These are phyloP conservation scores for Idris sp. DNA, from an alignment of 1,140 invertebrate species.

Conservation along the genomic window DNA sequence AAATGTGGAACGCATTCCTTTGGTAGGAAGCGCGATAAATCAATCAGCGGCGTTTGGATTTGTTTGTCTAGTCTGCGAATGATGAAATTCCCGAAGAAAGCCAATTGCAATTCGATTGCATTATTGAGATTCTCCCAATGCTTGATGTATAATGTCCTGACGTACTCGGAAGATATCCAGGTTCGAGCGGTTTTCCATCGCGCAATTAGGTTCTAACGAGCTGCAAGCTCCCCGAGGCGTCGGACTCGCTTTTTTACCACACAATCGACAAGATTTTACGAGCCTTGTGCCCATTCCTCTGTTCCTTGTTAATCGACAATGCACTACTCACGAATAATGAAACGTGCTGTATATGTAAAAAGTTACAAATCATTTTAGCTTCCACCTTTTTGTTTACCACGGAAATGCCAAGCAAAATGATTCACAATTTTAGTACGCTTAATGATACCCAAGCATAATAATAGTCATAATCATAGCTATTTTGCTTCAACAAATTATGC, in stretches of 20 bases:
- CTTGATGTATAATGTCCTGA: conserved; percentile 15
- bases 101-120: conserved; percentile 17
- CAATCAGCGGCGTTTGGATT: conserved; percentile 7
- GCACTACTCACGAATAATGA: conserved; percentile 19
- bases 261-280: conserved; percentile 59
- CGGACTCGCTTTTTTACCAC: conserved; percentile 42
- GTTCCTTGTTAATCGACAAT: conserved; percentile 46
- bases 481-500: no score
- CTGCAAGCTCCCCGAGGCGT: conserved; percentile 60
- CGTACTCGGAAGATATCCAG: conserved; percentile 21
- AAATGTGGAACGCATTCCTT: conserved; percentile 17
- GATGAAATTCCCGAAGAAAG: conserved; percentile 45
- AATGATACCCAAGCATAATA: background rate
- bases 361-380: conserved; percentile 41
- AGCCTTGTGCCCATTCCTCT: conserved; percentile 34
- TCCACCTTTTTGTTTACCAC: background rate
- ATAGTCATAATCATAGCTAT: no score
- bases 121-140: conserved; percentile 38
- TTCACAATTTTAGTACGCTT: background rate
- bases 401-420: conserved; percentile 16
- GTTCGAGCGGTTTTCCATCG: conserved; percentile 54
- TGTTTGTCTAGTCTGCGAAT: conserved; percentile 24
- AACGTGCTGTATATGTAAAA: conserved; percentile 16
- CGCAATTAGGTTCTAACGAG: conserved; percentile 63
- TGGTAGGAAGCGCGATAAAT: conserved; percentile 15